These are phyloP conservation scores for Pangasius krempfi DNA, from an alignment of 2,797 vertebrate genomes.

Conservation along the genomic window DNA sequence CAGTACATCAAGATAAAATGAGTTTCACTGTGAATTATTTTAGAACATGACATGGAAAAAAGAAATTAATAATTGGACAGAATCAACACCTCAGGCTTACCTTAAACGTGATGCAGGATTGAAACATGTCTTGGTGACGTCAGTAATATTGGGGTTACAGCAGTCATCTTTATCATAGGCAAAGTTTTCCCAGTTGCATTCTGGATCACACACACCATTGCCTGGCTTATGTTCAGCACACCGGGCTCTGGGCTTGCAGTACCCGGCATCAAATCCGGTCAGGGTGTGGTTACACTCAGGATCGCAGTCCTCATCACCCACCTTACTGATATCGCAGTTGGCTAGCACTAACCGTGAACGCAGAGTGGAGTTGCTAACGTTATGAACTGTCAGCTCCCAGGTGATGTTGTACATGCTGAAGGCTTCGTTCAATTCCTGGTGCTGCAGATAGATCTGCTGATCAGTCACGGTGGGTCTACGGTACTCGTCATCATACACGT, in stretches of 20 bases:
- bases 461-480: slow-evolving; percentile 86
- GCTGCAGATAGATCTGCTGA: slow-evolving; percentile 94
- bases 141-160: slow-evolving; percentile 92
- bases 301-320: slow-evolving; percentile 88
- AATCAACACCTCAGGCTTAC: slow-evolving; percentile 70
- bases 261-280: slow-evolving; percentile 91
- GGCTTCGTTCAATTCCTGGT: slow-evolving; percentile 89
- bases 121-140: slow-evolving; percentile 97
- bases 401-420: slow-evolving; percentile 93
- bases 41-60: slow-evolving; percentile 24
- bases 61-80: background rate
- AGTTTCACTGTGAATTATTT: slow-evolving; percentile 15
- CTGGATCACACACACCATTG: slow-evolving; percentile 90
- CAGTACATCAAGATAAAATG: slow-evolving; percentile 19
- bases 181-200: slow-evolving; percentile 92
- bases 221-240: slow-evolving; percentile 85
- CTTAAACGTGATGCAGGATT: slow-evolving; percentile 92
- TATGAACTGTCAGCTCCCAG: slow-evolving; percentile 92
- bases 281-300: slow-evolving; percentile 94
- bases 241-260: slow-evolving; percentile 80
- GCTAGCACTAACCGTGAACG: slow-evolving; percentile 90
- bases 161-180: slow-evolving; percentile 92
- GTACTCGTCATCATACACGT: slow-evolving; percentile 82
- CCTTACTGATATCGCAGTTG: slow-evolving; percentile 96
- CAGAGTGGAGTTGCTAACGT: slow-evolving; percentile 90